Evolutionary conservation across 1,140 invertebrate genomes (phyloP).

Genomic region (Trichoplusia ni): DNA sequence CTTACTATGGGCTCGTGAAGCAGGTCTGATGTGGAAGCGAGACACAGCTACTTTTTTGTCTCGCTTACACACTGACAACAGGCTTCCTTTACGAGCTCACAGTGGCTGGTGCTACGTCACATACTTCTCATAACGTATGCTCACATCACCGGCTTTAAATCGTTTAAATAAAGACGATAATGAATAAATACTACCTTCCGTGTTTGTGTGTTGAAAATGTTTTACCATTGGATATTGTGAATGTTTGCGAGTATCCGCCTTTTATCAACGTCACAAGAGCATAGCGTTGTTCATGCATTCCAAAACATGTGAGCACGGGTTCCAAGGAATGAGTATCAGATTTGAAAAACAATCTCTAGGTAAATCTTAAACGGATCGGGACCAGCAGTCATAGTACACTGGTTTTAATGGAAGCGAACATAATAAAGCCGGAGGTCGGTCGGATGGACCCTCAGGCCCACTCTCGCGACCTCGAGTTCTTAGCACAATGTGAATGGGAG

Average conservation of each 20-base stretch:
- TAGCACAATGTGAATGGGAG: constrained; percentile 78
- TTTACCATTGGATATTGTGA: constrained; percentile 77
- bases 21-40: too few species aligned
- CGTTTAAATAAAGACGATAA: constrained; percentile 62
- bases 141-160: constrained; percentile 27
- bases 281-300: constrained; percentile 71
- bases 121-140: constrained; percentile 7
- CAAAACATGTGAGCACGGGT: constrained; percentile 58
- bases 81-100: too few species aligned
- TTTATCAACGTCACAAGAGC: constrained; percentile 63
- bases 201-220: constrained; percentile 73
- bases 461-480: constrained; percentile 60
- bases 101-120: not conserved
- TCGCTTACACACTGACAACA: too few species aligned
- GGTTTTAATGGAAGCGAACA: constrained; percentile 74
- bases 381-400: constrained; percentile 76
- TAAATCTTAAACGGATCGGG: constrained; percentile 39
- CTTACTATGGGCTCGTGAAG: too few species aligned
- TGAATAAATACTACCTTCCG: constrained; percentile 78
- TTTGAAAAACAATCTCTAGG: constrained; percentile 42
- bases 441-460: constrained; percentile 39
- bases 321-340: constrained; percentile 77
- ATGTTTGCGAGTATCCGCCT: constrained; percentile 69
- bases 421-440: constrained; percentile 63
- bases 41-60: too few species aligned